Conservation (phyloP, 2,888 invertebrate genomes). For the Theretra japonica region DNA sequence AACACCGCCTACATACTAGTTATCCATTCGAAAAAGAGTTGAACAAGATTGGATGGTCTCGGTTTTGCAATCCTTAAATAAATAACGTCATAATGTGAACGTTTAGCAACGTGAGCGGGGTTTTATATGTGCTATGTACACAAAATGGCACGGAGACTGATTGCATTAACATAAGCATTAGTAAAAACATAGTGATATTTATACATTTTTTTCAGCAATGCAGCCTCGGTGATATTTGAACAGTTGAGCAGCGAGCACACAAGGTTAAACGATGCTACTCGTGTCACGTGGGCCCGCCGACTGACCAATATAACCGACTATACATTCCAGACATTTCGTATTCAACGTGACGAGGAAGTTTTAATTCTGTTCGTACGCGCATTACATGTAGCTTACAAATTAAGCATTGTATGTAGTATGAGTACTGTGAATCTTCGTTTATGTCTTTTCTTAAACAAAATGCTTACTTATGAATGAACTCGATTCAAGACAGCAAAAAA, state of each 20-base stretch:
- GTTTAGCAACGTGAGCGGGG: conserved; percentile 8
- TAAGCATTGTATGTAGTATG: neutral
- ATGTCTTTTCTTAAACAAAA: conserved; percentile 15
- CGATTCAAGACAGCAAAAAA: neutral
- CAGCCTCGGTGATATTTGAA: conserved; percentile 25
- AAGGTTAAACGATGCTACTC: conserved; percentile 22
- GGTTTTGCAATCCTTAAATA: neutral
- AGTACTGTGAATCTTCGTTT: neutral
- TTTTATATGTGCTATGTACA: conserved; percentile 25
- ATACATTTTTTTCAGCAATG: conserved; percentile 19
- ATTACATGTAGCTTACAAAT: conserved; percentile 19
- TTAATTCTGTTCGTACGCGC: conserved; percentile 17
- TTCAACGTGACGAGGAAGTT: conserved; percentile 15
- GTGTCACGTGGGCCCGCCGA: conserved; percentile 2
- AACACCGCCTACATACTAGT: neutral
- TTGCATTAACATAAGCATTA: conserved; percentile 26
- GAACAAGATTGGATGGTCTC: neutral
- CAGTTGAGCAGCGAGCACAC: conserved; percentile 4
- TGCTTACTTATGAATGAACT: neutral
- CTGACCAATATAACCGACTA: conserved; percentile 11
- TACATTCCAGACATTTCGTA: conserved; percentile 21
- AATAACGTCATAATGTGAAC: conserved; percentile 19
- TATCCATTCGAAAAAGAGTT: neutral
- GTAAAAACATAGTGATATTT: conserved; percentile 20
- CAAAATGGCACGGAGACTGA: conserved; percentile 9